A percentile compares a stretch with the other conserved stretches of the same genome.
phyloP scores from a whole-genome alignment of 2,888 invertebrate species.

The Scaptomyza cyrtandrae region DNA sequence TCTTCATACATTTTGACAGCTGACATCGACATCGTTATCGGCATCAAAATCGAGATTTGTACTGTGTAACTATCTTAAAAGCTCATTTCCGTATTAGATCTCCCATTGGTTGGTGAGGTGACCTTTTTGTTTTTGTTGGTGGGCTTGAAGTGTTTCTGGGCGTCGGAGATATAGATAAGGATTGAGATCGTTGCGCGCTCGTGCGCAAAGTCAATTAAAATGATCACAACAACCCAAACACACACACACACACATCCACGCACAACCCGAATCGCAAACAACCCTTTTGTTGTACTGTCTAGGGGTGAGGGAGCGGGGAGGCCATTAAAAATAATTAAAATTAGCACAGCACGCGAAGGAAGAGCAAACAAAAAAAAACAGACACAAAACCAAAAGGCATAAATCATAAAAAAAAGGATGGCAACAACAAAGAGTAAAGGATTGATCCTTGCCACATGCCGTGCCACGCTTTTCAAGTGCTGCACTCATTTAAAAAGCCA shows the following conservation, averaged over 20 bases:
- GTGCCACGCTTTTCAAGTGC: constrained; percentile 56
- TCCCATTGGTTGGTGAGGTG: constrained; percentile 13
- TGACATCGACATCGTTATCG: constrained; percentile 40
- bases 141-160: constrained; percentile 42
- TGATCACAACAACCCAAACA: constrained; percentile 72
- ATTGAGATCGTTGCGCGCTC: constrained; percentile 66
- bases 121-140: neutral
- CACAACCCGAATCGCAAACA: constrained; percentile 43
- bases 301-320: constrained; percentile 36
- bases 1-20: constrained; percentile 73
- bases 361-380: constrained; percentile 44
- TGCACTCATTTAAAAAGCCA: constrained; percentile 7
- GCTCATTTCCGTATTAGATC: constrained; percentile 53
- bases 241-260: neutral
- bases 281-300: constrained; percentile 49
- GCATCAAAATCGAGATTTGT: constrained; percentile 36
- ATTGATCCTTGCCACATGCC: constrained; percentile 35
- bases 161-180: constrained; percentile 43
- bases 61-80: constrained; percentile 42
- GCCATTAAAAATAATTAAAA: constrained; percentile 75
- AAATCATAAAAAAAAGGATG: constrained; percentile 62
- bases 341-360: constrained; percentile 48
- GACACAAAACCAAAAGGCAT: constrained; percentile 48
- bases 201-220: constrained; percentile 80
- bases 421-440: constrained; percentile 12